Percentiles rank a stretch among this genome's conserved stretches.
Conservation (phyloP, 2,888 invertebrate genomes). For the Xestia xanthographa region DNA sequence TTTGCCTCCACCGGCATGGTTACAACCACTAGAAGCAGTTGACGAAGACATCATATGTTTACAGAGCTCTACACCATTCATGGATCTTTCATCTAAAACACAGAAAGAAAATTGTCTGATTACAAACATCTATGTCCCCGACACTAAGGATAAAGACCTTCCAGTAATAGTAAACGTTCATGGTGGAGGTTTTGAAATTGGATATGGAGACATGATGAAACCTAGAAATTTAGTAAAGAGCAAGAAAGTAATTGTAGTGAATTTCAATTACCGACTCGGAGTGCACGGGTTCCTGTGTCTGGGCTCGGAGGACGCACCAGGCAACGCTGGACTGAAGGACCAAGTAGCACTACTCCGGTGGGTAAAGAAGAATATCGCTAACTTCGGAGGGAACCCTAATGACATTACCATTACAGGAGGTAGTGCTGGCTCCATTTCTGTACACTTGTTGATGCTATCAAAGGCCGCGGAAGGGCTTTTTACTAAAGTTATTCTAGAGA, state of each 20-base stretch:
- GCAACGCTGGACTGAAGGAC: conserved; percentile 78
- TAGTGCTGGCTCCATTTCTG: conserved; percentile 73
- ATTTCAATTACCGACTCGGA: conserved; percentile 74
- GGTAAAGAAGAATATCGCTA: conserved; percentile 74
- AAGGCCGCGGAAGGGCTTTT: conserved; percentile 70
- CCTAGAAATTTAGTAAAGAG: conserved; percentile 61
- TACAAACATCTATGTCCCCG: conserved; percentile 79
- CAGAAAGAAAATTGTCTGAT: conserved; percentile 79
- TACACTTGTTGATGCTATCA: conserved; percentile 71
- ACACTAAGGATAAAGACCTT: conserved; percentile 70
- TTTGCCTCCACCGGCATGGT: conserved; percentile 73
- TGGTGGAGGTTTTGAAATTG: conserved; percentile 72
- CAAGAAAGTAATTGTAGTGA: conserved; percentile 68
- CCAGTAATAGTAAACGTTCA: conserved; percentile 73
- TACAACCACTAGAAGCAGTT: conserved; percentile 66
- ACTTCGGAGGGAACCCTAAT: conserved; percentile 75
- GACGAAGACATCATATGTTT: conserved; percentile 69
- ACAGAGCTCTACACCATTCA: conserved; percentile 49
- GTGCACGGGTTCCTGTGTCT: conserved; percentile 72
- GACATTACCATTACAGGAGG: conserved; percentile 73
- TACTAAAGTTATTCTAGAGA: conserved; percentile 74
- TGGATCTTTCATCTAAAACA: conserved; percentile 14
- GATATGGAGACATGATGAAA: conserved; percentile 58
- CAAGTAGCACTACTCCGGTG: conserved; percentile 73
- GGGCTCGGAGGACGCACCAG: conserved; percentile 71